A percentile compares a stretch with the other conserved stretches of the same genome.
Evolutionary conservation across 2,888 invertebrate species (phyloP).

Genomic region (Zygogramma bicolorata): DNA sequence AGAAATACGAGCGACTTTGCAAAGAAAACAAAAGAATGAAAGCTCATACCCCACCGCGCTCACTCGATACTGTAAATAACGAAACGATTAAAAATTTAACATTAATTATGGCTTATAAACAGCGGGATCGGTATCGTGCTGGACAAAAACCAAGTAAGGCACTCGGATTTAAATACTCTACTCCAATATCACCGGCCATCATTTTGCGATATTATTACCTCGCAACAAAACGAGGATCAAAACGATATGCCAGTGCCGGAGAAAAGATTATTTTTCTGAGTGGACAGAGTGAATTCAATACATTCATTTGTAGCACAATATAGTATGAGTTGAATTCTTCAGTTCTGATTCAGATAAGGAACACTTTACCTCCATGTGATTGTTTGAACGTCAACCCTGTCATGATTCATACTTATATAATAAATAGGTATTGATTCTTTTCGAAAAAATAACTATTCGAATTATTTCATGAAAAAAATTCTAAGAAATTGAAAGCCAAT

Average conservation of each 20-base stretch:
- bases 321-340: too few relatives aligned
- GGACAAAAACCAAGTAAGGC: slow-evolving; percentile 42
- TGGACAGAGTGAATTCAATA: too few relatives aligned
- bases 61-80: slow-evolving; percentile 34
- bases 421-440: too few relatives aligned
- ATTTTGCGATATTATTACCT: slow-evolving; percentile 49
- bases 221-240: slow-evolving; percentile 38
- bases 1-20: background rate
- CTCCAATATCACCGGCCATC: slow-evolving; percentile 49
- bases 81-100: slow-evolving; percentile 35
- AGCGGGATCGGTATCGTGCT: slow-evolving; percentile 24
- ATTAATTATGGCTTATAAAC: slow-evolving; percentile 41
- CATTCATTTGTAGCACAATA: too few relatives aligned
- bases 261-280: background rate
- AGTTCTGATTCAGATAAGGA: too few relatives aligned
- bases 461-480: too few relatives aligned
- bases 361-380: too few relatives aligned
- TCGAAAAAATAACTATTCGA: too few relatives aligned
- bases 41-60: background rate
- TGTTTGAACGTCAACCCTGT: too few relatives aligned
- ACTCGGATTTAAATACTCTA: slow-evolving; percentile 46
- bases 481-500: too few relatives aligned
- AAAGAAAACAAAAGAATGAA: background rate
- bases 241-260: slow-evolving; percentile 8
- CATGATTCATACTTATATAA: too few relatives aligned